These are phyloP conservation scores for Tauraco hartlaubi DNA, from an alignment of 2,797 vertebrate species.

Conservation along the genomic window DNA sequence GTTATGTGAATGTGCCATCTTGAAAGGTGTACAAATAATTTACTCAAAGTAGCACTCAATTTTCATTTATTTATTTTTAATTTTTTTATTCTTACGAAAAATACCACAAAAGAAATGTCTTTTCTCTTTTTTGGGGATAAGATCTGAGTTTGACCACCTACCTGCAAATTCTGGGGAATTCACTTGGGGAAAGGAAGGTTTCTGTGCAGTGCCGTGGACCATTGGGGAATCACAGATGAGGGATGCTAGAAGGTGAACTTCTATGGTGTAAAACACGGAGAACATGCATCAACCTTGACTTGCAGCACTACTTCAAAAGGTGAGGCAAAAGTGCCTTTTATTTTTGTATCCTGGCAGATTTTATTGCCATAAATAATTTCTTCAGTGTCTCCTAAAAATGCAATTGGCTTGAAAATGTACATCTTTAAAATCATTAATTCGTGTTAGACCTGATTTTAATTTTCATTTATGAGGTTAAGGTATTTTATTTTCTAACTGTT, in stretches of 20 bases:
- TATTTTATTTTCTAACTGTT: background rate
- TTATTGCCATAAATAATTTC: background rate
- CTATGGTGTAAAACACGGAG: background rate
- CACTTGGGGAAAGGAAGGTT: background rate
- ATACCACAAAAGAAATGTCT: background rate
- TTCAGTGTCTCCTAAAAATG: background rate
- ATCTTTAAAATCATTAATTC: background rate
- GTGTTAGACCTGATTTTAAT: background rate
- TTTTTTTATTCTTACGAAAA: background rate
- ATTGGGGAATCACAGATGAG: background rate
- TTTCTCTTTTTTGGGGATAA: background rate
- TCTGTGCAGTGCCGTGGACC: background rate
- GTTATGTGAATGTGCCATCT: background rate
- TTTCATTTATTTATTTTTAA: background rate
- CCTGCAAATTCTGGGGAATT: background rate
- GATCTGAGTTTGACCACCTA: background rate
- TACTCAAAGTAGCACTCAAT: background rate
- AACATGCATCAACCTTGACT: background rate
- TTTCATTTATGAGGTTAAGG: background rate
- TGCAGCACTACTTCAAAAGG: background rate
- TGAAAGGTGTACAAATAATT: background rate
- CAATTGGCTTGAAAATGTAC: background rate
- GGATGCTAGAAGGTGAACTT: background rate
- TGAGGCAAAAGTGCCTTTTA: background rate
- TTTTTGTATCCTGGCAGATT: background rate